A percentile compares a stretch with the other conserved stretches of the same genome.
These are phyloP conservation scores for Halichondria panicea DNA, from an alignment of 37 sponge, comb jelly and placozoan species.

Conservation along the genomic window DNA sequence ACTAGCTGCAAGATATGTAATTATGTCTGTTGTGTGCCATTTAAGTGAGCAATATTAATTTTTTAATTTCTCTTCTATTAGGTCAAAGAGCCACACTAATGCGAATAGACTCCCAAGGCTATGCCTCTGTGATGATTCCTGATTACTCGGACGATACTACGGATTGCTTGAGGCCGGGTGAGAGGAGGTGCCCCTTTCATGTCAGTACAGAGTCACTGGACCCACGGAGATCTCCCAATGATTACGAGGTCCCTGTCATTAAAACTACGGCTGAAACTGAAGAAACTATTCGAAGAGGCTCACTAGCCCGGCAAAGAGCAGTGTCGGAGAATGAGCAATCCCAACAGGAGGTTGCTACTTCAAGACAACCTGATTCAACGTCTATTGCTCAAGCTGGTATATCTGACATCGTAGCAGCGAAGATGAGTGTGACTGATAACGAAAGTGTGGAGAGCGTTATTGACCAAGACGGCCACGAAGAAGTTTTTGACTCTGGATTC, in stretches of 20 bases:
- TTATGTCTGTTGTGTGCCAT: neutral
- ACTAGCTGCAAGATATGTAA: neutral
- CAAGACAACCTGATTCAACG: neutral
- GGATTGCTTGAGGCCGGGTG: no score
- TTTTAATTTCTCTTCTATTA: neutral
- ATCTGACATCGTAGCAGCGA: no score
- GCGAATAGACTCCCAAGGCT: slow-evolving; percentile 32
- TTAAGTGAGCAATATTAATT: neutral
- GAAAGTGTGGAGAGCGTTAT: no score
- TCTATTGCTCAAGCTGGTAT: neutral
- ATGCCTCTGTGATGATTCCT: slow-evolving; percentile 20
- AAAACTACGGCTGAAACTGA: no score
- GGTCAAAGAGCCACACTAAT: slow-evolving; percentile 8
- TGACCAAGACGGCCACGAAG: neutral
- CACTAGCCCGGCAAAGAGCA: neutral
- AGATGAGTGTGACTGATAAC: no score
- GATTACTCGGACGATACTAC: neutral
- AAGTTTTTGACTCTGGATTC: neutral
- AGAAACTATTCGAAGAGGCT: no score
- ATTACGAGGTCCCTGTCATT: slow-evolving; percentile 40
- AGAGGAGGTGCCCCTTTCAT: slow-evolving; percentile 52
- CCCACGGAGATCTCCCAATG: slow-evolving; percentile 5
- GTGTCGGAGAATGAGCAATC: neutral
- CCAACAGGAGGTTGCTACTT: neutral
- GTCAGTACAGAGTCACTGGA: neutral